A percentile compares a stretch with the other conserved stretches of the same genome.
These are phyloP conservation scores for Lottia gigantea DNA, from an alignment of 2,888 invertebrate genomes.

Conservation along the genomic window DNA sequence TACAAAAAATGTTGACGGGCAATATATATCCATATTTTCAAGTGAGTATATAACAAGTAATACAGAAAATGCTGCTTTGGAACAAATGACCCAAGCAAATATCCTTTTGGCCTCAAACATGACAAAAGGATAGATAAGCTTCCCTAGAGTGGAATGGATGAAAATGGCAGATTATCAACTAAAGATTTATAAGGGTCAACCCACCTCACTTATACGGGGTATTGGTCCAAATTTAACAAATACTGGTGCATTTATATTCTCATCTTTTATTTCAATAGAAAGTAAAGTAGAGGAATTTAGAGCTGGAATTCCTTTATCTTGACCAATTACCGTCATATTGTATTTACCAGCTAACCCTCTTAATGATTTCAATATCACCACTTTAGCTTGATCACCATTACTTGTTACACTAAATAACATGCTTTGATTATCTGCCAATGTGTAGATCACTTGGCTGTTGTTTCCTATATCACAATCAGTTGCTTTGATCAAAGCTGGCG, in stretches of 20 bases:
- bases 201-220: slow-evolving; percentile 26
- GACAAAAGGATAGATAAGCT: too few relatives aligned
- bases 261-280: slow-evolving; percentile 84
- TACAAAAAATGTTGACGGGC: too few relatives aligned
- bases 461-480: slow-evolving; percentile 39
- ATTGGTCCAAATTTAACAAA: slow-evolving; percentile 31
- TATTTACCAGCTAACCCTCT: slow-evolving; percentile 27
- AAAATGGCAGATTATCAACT: too few relatives aligned
- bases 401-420: slow-evolving; percentile 93
- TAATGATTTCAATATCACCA: slow-evolving; percentile 60
- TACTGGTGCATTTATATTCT: slow-evolving; percentile 87
- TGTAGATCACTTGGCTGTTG: slow-evolving; percentile 43
- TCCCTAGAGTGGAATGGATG: too few relatives aligned
- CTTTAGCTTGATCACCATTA: slow-evolving; percentile 76
- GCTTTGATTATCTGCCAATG: slow-evolving; percentile 71
- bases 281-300: slow-evolving; percentile 33
- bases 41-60: too few relatives aligned
- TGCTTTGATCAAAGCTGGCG: slow-evolving; percentile 20
- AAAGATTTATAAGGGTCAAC: too few relatives aligned
- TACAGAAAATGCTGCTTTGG: too few relatives aligned
- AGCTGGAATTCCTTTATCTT: slow-evolving; percentile 36
- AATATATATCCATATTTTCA: too few relatives aligned
- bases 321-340: slow-evolving; percentile 38
- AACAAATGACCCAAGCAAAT: too few relatives aligned
- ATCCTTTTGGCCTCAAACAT: too few relatives aligned